A percentile compares a stretch with the other conserved stretches of the same genome.
phyloP scores from a whole-genome alignment of 1,140 invertebrate genomes.

The Nasonia vitripennis region DNA sequence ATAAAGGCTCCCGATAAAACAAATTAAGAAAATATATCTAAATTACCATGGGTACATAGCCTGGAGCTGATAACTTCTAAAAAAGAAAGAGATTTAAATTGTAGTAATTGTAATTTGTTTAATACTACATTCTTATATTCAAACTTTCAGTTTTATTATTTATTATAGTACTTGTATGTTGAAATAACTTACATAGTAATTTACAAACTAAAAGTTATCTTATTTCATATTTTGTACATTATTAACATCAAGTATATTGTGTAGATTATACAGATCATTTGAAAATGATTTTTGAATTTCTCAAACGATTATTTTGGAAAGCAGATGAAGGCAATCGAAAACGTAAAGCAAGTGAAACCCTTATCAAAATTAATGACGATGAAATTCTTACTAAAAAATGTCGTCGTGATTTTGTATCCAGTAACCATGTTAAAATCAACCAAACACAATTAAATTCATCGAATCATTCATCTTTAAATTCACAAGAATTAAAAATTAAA shows the following conservation, averaged over 20 bases:
- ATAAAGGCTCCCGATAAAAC: no score
- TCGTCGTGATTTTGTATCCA: slow-evolving; percentile 45
- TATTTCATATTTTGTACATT: background rate
- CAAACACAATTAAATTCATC: slow-evolving; percentile 52
- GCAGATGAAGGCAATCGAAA: slow-evolving; percentile 62
- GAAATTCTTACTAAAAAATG: slow-evolving; percentile 57
- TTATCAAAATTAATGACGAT: slow-evolving; percentile 32
- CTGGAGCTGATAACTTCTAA: no score
- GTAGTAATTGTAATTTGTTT: no score
- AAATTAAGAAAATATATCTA: no score
- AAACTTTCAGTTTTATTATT: no score
- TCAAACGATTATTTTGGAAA: slow-evolving; percentile 64
- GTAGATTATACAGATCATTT: background rate
- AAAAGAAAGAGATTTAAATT: no score
- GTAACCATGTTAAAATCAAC: slow-evolving; percentile 18
- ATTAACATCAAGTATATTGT: background rate
- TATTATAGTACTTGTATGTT: no score
- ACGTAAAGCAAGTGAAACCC: slow-evolving; percentile 52
- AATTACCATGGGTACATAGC: no score
- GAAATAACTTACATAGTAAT: no score
- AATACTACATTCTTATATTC: no score
- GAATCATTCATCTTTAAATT: background rate
- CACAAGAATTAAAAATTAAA: slow-evolving; percentile 1
- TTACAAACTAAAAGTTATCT: no score
- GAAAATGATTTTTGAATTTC: slow-evolving; percentile 63